These are phyloP conservation scores for Tinamus guttatus DNA, from an alignment of 2,113 vertebrate genomes.

Conservation along the genomic window DNA sequence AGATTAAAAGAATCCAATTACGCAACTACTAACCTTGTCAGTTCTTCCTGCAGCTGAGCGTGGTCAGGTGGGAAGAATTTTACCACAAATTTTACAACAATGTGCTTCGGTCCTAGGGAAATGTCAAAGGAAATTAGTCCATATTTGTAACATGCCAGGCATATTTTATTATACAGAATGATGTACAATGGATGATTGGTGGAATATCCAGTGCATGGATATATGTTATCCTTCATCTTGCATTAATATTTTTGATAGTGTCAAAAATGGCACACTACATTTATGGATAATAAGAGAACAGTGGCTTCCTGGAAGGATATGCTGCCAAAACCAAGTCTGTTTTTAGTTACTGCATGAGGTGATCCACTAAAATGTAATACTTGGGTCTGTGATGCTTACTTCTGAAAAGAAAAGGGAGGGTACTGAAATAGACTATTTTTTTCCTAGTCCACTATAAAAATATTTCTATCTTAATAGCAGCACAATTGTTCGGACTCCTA, in stretches of 20 bases:
- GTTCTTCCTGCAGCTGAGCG: conserved; percentile 93
- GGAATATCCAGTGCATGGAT: neutral
- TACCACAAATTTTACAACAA: conserved; percentile 92
- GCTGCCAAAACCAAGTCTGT: neutral
- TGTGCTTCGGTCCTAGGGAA: conserved; percentile 89
- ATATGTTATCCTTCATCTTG: neutral
- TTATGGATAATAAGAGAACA: neutral
- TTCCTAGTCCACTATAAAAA: neutral
- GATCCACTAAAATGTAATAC: neutral
- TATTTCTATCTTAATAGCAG: neutral
- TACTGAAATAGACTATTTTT: neutral
- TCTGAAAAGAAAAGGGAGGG: neutral
- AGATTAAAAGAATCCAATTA: neutral
- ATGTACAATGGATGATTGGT: neutral
- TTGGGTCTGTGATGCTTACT: neutral
- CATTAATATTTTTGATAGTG: neutral
- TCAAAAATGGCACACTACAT: neutral
- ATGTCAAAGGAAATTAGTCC: neutral
- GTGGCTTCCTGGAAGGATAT: neutral
- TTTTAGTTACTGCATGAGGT: neutral
- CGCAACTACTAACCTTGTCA: conserved; percentile 88
- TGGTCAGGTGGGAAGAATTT: conserved; percentile 98
- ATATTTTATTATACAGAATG: neutral
- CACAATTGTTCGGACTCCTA: neutral
- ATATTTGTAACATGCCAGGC: neutral